These are phyloP conservation scores for Denticeps clupeoides DNA, from an alignment of 2,797 vertebrate species.

Conservation along the genomic window DNA sequence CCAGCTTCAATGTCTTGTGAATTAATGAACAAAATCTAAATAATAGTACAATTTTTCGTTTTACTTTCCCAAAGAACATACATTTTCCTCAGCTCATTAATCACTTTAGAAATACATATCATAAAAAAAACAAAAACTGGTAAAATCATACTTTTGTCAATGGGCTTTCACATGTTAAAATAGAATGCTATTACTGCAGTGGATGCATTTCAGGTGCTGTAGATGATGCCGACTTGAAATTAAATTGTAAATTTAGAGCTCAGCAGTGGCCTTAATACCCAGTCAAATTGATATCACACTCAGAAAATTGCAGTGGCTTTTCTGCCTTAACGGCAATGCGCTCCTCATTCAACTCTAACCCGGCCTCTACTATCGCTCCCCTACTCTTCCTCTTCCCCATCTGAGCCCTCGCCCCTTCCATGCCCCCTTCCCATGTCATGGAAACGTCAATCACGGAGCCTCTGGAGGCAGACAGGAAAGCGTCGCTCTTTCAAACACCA, in stretches of 20 bases:
- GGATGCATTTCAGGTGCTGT: slow-evolving; percentile 11
- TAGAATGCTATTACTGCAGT: too few species aligned
- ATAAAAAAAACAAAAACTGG: too few species aligned
- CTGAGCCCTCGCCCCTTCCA: slow-evolving; percentile 29
- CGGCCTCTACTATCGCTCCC: slow-evolving; percentile 45
- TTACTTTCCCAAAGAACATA: too few species aligned
- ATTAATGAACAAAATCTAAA: slow-evolving; percentile 5
- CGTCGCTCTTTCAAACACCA: neutral
- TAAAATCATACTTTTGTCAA: too few species aligned
- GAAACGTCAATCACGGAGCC: slow-evolving; percentile 51
- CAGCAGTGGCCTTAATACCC: slow-evolving; percentile 34
- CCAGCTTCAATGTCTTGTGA: too few species aligned
- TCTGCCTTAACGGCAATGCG: slow-evolving; percentile 9
- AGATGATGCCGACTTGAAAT: slow-evolving; percentile 29
- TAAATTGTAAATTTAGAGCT: slow-evolving; percentile 43
- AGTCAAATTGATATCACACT: slow-evolving; percentile 46
- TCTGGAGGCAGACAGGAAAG: slow-evolving; percentile 21
- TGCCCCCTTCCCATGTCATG: slow-evolving; percentile 39
- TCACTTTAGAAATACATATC: too few species aligned
- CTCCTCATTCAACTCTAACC: slow-evolving; percentile 51
- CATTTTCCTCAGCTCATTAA: too few species aligned
- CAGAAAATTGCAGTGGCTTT: slow-evolving; percentile 45
- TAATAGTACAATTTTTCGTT: neutral
- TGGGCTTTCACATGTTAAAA: too few species aligned
- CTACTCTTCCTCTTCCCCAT: too few species aligned